Evolutionary conservation across 2,113 vertebrate genomes (phyloP).

Genomic region (Cygnus atratus): DNA sequence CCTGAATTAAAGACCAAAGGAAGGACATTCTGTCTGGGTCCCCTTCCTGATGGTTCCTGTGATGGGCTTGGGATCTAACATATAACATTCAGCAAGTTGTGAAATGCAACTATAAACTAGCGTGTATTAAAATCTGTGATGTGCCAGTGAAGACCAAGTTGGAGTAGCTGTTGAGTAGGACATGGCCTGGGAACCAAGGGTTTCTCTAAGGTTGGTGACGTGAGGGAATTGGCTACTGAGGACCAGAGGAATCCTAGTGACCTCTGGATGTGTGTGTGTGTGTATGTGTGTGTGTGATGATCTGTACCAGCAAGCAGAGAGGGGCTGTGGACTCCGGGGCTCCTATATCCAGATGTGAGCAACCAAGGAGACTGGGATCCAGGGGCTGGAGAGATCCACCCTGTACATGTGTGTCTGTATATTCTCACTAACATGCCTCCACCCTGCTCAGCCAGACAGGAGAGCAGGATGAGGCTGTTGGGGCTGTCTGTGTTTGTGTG

Average conservation of each 20-base stretch:
- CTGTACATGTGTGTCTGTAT: background rate
- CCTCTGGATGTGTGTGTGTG: background rate
- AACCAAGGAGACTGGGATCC: background rate
- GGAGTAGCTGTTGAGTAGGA: background rate
- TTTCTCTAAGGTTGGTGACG: background rate
- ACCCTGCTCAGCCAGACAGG: background rate
- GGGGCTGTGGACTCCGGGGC: background rate
- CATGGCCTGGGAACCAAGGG: background rate
- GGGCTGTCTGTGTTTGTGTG: background rate
- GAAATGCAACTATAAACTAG: background rate
- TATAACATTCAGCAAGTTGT: background rate
- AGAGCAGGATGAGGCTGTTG: background rate
- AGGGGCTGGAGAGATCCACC: too few species aligned
- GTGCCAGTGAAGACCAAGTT: background rate
- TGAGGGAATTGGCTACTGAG: rapidly evolving
- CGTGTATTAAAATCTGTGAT: background rate
- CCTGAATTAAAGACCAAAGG: background rate
- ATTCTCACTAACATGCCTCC: background rate
- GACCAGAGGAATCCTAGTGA: too few species aligned
- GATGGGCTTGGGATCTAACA: background rate
- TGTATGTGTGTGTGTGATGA: background rate
- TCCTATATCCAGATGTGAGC: background rate
- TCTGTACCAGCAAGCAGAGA: background rate
- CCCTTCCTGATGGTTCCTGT: background rate
- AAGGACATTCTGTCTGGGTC: rapidly evolving